Evolutionary conservation across 2,888 invertebrate genomes (phyloP).

Genomic region (Drosophila merina): DNA sequence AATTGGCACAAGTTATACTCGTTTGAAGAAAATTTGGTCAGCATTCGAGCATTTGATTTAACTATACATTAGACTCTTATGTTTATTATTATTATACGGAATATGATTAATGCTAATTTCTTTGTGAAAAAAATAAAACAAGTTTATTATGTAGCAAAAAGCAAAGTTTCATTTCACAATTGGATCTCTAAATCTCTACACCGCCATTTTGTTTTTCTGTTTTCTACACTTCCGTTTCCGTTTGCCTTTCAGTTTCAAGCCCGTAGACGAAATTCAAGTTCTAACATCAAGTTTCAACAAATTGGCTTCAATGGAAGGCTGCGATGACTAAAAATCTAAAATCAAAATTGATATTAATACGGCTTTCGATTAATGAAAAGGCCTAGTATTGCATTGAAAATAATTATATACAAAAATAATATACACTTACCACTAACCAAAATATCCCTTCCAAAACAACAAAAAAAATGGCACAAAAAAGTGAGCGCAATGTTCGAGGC

Average conservation of each 20-base stretch:
- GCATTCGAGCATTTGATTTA: slow-evolving; percentile 77
- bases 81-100: slow-evolving; percentile 70
- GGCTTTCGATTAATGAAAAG: slow-evolving; percentile 58
- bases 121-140: slow-evolving; percentile 70
- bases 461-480: slow-evolving; percentile 38
- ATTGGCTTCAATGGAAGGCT: slow-evolving; percentile 78
- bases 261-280: slow-evolving; percentile 12
- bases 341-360: slow-evolving; percentile 75
- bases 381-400: slow-evolving; percentile 46
- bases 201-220: neutral
- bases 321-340: slow-evolving; percentile 72
- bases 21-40: slow-evolving; percentile 44
- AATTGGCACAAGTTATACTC: slow-evolving; percentile 73
- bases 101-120: slow-evolving; percentile 74
- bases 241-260: slow-evolving; percentile 18
- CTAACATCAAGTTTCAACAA: slow-evolving; percentile 54
- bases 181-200: slow-evolving; percentile 16
- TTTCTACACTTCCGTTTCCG: slow-evolving; percentile 19
- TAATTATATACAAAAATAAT: slow-evolving; percentile 37
- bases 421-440: slow-evolving; percentile 46
- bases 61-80: slow-evolving; percentile 63
- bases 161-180: slow-evolving; percentile 56
- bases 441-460: slow-evolving; percentile 59
- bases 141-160: slow-evolving; percentile 77
- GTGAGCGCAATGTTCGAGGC: slow-evolving; percentile 60